These are phyloP conservation scores for Gavia stellata DNA, from an alignment of 2,113 vertebrate species.

Conservation along the genomic window DNA sequence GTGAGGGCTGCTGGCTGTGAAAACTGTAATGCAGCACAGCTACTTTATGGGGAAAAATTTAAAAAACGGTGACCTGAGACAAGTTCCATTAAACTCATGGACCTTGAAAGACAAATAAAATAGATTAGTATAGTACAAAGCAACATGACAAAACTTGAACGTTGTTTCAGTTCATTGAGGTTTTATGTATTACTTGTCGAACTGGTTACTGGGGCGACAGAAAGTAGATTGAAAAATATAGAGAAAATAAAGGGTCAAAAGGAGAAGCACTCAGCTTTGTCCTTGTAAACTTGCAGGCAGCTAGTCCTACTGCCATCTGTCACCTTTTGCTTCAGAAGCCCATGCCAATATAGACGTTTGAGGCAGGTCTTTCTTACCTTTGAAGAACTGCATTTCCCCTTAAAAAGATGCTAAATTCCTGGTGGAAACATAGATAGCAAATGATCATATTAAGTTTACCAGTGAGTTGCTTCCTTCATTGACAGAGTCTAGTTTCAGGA, in stretches of 20 bases:
- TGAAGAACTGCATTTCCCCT: background rate
- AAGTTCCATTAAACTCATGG: slow-evolving; percentile 4
- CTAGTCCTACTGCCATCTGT: background rate
- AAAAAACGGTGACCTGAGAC: background rate
- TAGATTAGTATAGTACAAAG: background rate
- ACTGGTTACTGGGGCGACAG: background rate
- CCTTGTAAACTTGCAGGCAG: background rate
- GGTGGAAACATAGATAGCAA: background rate
- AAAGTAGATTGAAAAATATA: background rate
- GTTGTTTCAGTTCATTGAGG: background rate
- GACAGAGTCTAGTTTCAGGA: background rate
- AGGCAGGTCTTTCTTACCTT: background rate
- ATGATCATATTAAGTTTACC: background rate
- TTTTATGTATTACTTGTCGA: background rate
- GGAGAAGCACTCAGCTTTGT: background rate
- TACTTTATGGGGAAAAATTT: background rate
- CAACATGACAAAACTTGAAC: background rate
- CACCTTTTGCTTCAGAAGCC: background rate
- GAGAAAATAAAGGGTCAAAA: background rate
- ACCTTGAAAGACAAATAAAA: slow-evolving; percentile 26
- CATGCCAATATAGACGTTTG: background rate
- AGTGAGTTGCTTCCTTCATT: background rate
- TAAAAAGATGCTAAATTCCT: background rate
- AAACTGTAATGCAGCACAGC: background rate
- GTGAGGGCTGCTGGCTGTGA: background rate